A percentile compares a stretch with the other conserved stretches of the same genome.
Conservation (phyloP, 2,888 invertebrate genomes). For the Acleris literana region DNA sequence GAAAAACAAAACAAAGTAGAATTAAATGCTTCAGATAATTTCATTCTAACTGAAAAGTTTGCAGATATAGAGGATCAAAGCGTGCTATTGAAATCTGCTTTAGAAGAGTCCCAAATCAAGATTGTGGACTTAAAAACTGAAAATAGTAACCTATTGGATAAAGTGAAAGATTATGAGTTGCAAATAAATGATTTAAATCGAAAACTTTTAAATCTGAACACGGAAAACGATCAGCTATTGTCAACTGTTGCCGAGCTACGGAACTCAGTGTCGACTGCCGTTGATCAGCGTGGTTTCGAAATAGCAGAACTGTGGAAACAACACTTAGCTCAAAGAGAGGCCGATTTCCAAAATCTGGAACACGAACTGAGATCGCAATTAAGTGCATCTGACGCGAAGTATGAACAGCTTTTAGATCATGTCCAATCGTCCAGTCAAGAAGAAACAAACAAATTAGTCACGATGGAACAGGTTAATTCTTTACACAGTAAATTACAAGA, state of each 20-base stretch:
- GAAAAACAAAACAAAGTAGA: slow-evolving; percentile 43
- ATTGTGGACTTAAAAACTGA: slow-evolving; percentile 58
- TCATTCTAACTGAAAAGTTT: slow-evolving; percentile 52
- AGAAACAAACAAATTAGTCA: slow-evolving; percentile 72
- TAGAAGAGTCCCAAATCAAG: slow-evolving; percentile 70
- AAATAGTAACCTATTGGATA: slow-evolving; percentile 50
- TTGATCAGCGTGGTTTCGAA: slow-evolving; percentile 87
- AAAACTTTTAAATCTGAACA: slow-evolving; percentile 66
- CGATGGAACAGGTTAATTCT: slow-evolving; percentile 68
- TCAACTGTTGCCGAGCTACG: slow-evolving; percentile 75
- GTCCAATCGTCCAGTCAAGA: slow-evolving; percentile 76
- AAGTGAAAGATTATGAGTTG: slow-evolving; percentile 48
- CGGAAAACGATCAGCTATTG: slow-evolving; percentile 72
- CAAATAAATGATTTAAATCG: slow-evolving; percentile 61
- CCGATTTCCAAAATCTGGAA: slow-evolving; percentile 83
- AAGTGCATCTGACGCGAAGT: slow-evolving; percentile 73
- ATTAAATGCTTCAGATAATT: slow-evolving; percentile 41
- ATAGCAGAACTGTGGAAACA: slow-evolving; percentile 88
- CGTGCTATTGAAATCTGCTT: slow-evolving; percentile 51
- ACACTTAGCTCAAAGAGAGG: slow-evolving; percentile 86
- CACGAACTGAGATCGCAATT: slow-evolving; percentile 79
- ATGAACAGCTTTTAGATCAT: slow-evolving; percentile 73
- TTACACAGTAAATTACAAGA: slow-evolving; percentile 74
- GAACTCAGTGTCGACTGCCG: slow-evolving; percentile 76
- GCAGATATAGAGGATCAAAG: slow-evolving; percentile 58